Conservation (phyloP, 2,888 invertebrate species). For the Rhyacophila evoluta region DNA sequence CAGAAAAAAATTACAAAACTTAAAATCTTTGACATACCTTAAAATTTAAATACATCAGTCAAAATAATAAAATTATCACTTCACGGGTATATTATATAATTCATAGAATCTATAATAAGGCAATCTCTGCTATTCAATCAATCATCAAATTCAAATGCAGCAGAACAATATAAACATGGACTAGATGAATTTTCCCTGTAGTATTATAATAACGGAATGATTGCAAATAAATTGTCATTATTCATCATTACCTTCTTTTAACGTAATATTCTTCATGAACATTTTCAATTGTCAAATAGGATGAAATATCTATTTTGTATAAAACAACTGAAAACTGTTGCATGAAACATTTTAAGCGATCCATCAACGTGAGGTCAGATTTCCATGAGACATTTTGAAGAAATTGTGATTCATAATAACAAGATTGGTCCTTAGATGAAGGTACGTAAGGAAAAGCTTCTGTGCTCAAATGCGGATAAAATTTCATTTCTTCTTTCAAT, state of each 20-base stretch:
- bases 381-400: constrained; percentile 41
- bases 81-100: not conserved
- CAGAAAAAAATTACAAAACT: not conserved
- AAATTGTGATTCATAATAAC: constrained; percentile 36
- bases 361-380: constrained; percentile 35
- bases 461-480: constrained; percentile 82
- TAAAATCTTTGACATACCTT: not conserved
- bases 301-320: constrained; percentile 60
- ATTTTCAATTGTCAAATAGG: constrained; percentile 44
- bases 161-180: not conserved
- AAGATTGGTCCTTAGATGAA: constrained; percentile 54
- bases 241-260: constrained; percentile 5
- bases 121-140: not conserved
- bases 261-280: constrained; percentile 19
- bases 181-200: not conserved
- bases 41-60: not conserved
- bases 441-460: constrained; percentile 78
- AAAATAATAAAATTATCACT: constrained; percentile 4
- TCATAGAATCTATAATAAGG: not conserved
- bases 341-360: constrained; percentile 60
- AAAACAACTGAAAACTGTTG: constrained; percentile 65
- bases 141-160: not conserved
- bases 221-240: not conserved
- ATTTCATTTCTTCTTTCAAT: constrained; percentile 69
- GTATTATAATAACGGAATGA: not conserved